Base-by-base conservation (phyloP, 2,113 vertebrate genomes). In the Onychorhynchus coronatus region DNA sequence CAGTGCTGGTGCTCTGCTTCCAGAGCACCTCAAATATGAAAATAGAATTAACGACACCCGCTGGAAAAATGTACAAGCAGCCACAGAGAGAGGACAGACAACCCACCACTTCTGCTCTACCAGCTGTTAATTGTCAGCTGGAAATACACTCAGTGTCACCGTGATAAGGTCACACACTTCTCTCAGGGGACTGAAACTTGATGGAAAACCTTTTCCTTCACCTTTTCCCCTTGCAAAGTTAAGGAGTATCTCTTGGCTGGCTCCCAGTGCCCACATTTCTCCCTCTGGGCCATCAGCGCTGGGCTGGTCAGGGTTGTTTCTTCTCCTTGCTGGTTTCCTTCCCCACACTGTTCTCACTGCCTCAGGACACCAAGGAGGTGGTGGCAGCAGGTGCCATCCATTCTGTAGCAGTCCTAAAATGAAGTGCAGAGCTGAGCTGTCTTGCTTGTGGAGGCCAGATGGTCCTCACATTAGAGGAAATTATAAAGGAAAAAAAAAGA, bases 251-350 rank as follows among this genome's bases (percentile, higher is more conserved):
- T 84, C 55, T 55, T 35, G 49, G 44, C 14, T 1, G 5, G 27
- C n/a, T 49, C 14, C n/a, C 0, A 0, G 19, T 47, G 8, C 37
- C 9, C 12, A 30, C 14, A 6, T 53, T 39, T 49, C 1, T 0
- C 27, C 9, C 47, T 12, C 14, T 0, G 0, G 65, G 12, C 27
- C 24, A 12, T 23, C 42, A 30, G 35, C 0, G 0, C 41, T 52
- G 71, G 33, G 19, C 28, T 37, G 61, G 12, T 27, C 14, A 28
- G 35, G 14, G 30, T 8, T 24, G 16, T 22, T 67, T 63, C 42
- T 86, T 27, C 25, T 74, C 16, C 33, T 41, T 44, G 12, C 17
- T 30, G 31, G 22, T 46, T 67, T 61, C 14, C 23, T 47, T 73
- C 50, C n/a, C 84, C 62, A 24, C 21, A 25, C 30, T 46, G 28